Evolutionary conservation across 2,113 vertebrate species (phyloP), one percentile per base, ranked within the genome.

Genomic region (Corydoras maculifer): DNA sequence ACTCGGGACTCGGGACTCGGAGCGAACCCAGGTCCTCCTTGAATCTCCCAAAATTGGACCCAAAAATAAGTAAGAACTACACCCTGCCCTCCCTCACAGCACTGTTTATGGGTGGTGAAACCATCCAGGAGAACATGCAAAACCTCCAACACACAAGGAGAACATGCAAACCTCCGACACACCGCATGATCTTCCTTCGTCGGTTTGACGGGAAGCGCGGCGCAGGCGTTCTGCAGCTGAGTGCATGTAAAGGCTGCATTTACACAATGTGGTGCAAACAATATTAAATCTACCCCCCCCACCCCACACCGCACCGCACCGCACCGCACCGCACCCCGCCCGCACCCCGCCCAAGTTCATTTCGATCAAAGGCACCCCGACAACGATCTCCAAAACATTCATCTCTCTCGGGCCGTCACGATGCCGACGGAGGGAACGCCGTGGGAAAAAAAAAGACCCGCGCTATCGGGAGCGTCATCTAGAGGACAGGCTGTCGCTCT

Each of bases 401-500:
- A 84, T 89, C 86, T 88, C 85, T 25, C 18, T 25, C 18, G 18
- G 18, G 80, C 13, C 73, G 70, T 69, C 60, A 81, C 83, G 85
- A 74, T 82, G 81, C 80, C 82, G 77, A 81, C 75, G 84, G 84
- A 85, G 81, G 77, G 82, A 82, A 81, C 81, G 82, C 48, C 84
- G 84, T 81, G 84, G 79, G 57, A 76, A 80, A 80, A 84, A 77
- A 75, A 81, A 73, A 12, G 25, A 85, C 83, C 87, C 82, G 8
- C 69, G 13, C 4, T 85, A 88, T 88, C 86, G 10, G 12, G 4
- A 77, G 78, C 81, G 79, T 82, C 83, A 90, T 89, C 88, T 89
- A 89, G 87, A 91, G 87, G 88, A 90, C 85, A 86, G 79, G 78
- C 77, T 74, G 75, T 79, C 75, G 82, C 75, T 72, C 59, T 80